phyloP scores from a whole-genome alignment of 2,797 vertebrate species.

The Sebastes cheni region DNA sequence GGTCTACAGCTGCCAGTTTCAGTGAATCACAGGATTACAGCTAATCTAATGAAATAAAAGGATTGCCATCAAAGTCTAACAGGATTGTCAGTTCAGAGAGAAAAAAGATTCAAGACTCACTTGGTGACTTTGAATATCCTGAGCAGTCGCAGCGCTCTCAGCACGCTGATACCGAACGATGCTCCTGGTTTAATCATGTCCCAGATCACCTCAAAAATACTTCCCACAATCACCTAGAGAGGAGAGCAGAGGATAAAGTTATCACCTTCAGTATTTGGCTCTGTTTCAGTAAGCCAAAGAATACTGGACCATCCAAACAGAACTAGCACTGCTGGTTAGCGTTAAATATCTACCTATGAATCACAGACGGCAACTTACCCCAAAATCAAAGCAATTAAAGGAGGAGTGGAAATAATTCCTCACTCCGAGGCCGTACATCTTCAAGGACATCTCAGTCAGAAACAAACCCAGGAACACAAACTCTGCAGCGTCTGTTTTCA shows the following conservation, averaged over 20 bases:
- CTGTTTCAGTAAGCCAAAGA: not conserved
- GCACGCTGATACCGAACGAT: conserved; percentile 96
- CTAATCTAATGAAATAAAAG: conserved; percentile 38
- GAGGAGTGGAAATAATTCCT: conserved; percentile 98
- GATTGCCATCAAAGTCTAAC: conserved; percentile 26
- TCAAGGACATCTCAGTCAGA: conserved; percentile 95
- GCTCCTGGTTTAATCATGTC: conserved; percentile 93
- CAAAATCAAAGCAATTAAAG: conserved; percentile 99
- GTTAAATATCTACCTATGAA: not conserved
- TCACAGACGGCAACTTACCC: conserved; percentile 81
- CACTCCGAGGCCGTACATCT: conserved; percentile 96
- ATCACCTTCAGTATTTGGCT: not conserved
- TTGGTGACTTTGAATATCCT: conserved; percentile 99
- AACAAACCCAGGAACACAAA: conserved; percentile 98
- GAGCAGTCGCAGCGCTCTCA: conserved; percentile 92
- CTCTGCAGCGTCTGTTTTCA: conserved; percentile 82
- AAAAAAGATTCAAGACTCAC: conserved; percentile 79
- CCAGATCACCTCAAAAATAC: conserved; percentile 97
- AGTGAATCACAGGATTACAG: conserved; percentile 48
- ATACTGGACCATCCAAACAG: not conserved
- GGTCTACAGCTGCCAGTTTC: conserved; percentile 27
- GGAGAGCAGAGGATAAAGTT: not conserved
- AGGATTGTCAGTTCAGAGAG: conserved; percentile 15
- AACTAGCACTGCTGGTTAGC: not conserved
- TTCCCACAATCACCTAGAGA: conserved; percentile 94